Evolutionary conservation across 2,888 invertebrate species (phyloP).

Genomic region (Parthenolecanium corni): DNA sequence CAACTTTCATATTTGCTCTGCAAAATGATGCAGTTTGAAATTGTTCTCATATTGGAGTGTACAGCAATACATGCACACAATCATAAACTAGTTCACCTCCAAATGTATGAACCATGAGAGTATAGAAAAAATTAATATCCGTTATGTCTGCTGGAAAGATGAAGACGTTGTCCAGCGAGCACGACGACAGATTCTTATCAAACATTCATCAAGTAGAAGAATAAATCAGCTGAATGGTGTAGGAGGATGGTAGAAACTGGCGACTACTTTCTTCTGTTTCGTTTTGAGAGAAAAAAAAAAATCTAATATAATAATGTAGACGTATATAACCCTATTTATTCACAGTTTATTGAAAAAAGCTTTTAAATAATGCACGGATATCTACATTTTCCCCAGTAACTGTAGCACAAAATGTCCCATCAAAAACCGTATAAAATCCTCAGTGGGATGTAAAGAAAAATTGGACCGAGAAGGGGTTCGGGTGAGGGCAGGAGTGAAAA

Average conservation of each 20-base stretch:
- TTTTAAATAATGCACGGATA: background rate
- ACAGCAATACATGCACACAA: too few relatives aligned
- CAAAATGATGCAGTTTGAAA: background rate
- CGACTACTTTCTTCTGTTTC: background rate
- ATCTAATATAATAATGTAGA: conserved; percentile 2
- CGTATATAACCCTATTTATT: background rate
- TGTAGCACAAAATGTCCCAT: background rate
- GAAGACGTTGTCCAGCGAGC: conserved; percentile 1
- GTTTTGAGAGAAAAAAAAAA: background rate
- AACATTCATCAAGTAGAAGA: background rate
- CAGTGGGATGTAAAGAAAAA: conserved; percentile 19
- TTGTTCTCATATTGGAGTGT: too few relatives aligned
- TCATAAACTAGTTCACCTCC: conserved; percentile 9
- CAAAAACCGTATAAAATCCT: conserved; percentile 23
- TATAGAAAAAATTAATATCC: background rate
- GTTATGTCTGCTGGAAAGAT: conserved; percentile 10
- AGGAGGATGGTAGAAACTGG: background rate
- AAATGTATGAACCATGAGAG: conserved; percentile 6
- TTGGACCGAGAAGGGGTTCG: background rate
- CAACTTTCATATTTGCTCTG: background rate
- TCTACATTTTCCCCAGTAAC: background rate
- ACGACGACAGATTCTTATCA: conserved; percentile 5
- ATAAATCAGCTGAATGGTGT: background rate
- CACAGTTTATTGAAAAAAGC: background rate
- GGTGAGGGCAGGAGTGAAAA: conserved; percentile 8